A percentile compares a stretch with the other conserved stretches of the same genome.
Conservation (phyloP, 2,888 invertebrate species). For the Notodonta dromedarius region DNA sequence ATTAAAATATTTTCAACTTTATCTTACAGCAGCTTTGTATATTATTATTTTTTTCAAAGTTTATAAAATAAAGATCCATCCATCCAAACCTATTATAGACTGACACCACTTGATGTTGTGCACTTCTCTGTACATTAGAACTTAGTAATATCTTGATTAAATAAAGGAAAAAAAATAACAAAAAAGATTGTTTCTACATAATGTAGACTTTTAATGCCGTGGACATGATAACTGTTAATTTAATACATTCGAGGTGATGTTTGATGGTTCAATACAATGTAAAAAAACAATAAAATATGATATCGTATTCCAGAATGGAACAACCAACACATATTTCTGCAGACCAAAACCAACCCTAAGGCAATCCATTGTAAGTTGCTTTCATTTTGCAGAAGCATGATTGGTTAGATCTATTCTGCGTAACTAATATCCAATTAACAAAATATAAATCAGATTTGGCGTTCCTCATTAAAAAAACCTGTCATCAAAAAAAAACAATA, state of each 20-base stretch:
- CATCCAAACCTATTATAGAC: conserved; percentile 78
- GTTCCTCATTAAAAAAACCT: too few relatives aligned
- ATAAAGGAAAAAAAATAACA: conserved; percentile 55
- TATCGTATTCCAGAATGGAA: too few relatives aligned
- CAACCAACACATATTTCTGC: too few relatives aligned
- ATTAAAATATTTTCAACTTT: conserved; percentile 16
- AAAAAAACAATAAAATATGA: conserved; percentile 22
- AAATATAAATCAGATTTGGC: conserved; percentile 11
- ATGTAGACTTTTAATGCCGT: conserved; percentile 47
- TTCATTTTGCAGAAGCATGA: too few relatives aligned
- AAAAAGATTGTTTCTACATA: conserved; percentile 50
- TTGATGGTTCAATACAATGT: neutral
- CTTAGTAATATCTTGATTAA: conserved; percentile 61
- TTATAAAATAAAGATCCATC: conserved; percentile 72
- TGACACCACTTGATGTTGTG: conserved; percentile 82
- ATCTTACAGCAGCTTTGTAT: conserved; percentile 10
- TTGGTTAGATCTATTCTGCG: too few relatives aligned
- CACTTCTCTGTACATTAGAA: conserved; percentile 76
- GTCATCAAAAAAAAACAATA: conserved; percentile 14
- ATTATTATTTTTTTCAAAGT: conserved; percentile 9
- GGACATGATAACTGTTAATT: conserved; percentile 13
- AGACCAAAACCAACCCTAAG: too few relatives aligned
- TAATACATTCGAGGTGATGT: conserved; percentile 9
- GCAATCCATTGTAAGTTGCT: too few relatives aligned
- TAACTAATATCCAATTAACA: too few relatives aligned